Base-by-base conservation (phyloP, 1,140 invertebrate species). In the Schmidtea mediterranea region DNA sequence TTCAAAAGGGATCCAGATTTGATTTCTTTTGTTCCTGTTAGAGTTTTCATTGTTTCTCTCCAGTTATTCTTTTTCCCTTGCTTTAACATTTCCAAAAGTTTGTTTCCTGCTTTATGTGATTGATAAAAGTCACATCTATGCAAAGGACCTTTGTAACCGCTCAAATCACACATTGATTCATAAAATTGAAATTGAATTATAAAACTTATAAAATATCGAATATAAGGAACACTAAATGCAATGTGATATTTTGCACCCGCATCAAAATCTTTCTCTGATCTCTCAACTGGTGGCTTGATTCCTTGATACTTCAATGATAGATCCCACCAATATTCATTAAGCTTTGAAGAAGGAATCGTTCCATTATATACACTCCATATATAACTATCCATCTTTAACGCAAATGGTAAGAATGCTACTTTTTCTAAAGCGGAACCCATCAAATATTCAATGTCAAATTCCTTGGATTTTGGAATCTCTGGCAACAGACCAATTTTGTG, bases 151-250 rank as follows among this genome's bases (percentile, higher is more conserved):
- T 58, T 59, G 60, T 84, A 77, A 2, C 76, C 76, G 0, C 80
- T 75, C 0, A 74, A 73, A 36, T 73, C 69, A 58, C 83, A 90
- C 46, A 89, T 62, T 1, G 77, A 71, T 39, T 80, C 68, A 61
- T 83, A 80, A 19, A 90, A 73, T 64, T 92, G 82, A 69, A 87
- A 90, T 63, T 89, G 81, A 2, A 86, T 72, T 2, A 89, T 72
- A 2, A 76, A 80, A 52, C 79, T 78, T 19, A 89, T 77, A 67
- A 89, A 90, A 64, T 89, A 87, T 64, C 83, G 86, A 74, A 58
- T 58, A 43, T 61, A 60, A 1, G 57, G 58, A 18, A 51, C 54
- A 48, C 56, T 53, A 15, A 41, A 46, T 26, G 59, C 50, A 10
- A 60, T 48, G 51, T 60, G 59, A 52, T 54, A 60, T 49, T 60